Conservation (phyloP, 1,140 invertebrate species). For the Venturia canescens region DNA sequence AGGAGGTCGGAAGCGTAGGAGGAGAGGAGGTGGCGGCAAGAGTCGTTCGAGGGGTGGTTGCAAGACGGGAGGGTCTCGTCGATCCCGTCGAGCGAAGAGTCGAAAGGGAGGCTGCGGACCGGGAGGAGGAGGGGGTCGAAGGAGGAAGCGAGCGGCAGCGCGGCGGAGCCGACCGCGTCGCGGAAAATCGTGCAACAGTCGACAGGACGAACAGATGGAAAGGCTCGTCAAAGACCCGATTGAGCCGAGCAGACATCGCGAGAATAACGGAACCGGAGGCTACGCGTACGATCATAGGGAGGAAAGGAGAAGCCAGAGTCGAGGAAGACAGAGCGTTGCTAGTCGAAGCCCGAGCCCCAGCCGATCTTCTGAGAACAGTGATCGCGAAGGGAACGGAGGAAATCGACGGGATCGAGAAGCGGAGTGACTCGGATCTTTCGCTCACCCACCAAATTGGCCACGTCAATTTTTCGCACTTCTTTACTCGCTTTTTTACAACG, state of each 20-base stretch:
- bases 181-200: conserved; percentile 1
- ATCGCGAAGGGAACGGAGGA: conserved; percentile 54
- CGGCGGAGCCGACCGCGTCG: conserved; percentile 14
- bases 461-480: not conserved
- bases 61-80: conserved; percentile 17
- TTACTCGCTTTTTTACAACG: not conserved
- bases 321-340: conserved; percentile 43
- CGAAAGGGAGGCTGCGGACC: conserved; percentile 6
- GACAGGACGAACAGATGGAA: conserved; percentile 47
- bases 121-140: not conserved
- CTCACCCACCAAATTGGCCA: too few relatives aligned
- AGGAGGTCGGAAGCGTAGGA: conserved; percentile 44
- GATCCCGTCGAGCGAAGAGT: conserved; percentile 25
- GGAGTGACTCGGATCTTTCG: conserved; percentile 34
- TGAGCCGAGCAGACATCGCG: conserved; percentile 39
- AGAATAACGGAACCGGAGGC: conserved; percentile 32
- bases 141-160: not conserved
- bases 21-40: conserved; percentile 42
- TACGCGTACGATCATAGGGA: conserved; percentile 50
- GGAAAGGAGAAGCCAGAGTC: conserved; percentile 44
- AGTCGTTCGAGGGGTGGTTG: conserved; percentile 31
- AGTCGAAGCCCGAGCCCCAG: conserved; percentile 55
- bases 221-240: conserved; percentile 44
- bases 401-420: conserved; percentile 40
- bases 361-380: conserved; percentile 61